Evolutionary conservation across 2,797 vertebrate species (phyloP).

Genomic region (Notolepis coatsorum): DNA sequence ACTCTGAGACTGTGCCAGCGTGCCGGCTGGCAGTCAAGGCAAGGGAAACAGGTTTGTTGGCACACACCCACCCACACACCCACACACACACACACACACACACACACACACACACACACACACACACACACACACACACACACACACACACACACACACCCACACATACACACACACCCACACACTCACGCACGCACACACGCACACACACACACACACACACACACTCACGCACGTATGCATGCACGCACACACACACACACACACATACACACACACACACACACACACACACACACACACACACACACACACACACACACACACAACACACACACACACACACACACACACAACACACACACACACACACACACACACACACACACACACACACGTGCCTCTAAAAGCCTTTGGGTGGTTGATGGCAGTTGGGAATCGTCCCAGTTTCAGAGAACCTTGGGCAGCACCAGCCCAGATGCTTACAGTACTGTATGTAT

Average conservation of each 20-base stretch:
- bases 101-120: constrained; percentile 12
- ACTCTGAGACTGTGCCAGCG: constrained; percentile 46
- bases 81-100: constrained; percentile 4
- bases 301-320: constrained; percentile 4
- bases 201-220: not conserved
- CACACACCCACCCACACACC: constrained; percentile 12
- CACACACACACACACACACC: constrained; percentile 45
- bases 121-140: constrained; percentile 43
- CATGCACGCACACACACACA: constrained; percentile 5
- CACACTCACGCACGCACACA: too few relatives aligned
- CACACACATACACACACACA: not conserved
- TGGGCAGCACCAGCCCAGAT: constrained; percentile 33
- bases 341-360: constrained; percentile 12
- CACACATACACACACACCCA: constrained; percentile 46
- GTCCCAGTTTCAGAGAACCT: constrained; percentile 55
- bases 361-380: constrained; percentile 8
- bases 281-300: constrained; percentile 21
- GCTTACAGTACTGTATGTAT: constrained; percentile 18
- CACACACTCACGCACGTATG: too few relatives aligned
- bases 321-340: constrained; percentile 5
- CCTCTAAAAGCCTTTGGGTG: constrained; percentile 35
- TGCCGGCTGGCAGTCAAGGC: constrained; percentile 42
- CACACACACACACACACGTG: constrained; percentile 44
- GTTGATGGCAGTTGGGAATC: constrained; percentile 58
- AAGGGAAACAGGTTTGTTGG: constrained; percentile 54